Evolutionary conservation across 2,888 invertebrate species (phyloP).

Genomic region (Ptycholaimellus sp.): DNA sequence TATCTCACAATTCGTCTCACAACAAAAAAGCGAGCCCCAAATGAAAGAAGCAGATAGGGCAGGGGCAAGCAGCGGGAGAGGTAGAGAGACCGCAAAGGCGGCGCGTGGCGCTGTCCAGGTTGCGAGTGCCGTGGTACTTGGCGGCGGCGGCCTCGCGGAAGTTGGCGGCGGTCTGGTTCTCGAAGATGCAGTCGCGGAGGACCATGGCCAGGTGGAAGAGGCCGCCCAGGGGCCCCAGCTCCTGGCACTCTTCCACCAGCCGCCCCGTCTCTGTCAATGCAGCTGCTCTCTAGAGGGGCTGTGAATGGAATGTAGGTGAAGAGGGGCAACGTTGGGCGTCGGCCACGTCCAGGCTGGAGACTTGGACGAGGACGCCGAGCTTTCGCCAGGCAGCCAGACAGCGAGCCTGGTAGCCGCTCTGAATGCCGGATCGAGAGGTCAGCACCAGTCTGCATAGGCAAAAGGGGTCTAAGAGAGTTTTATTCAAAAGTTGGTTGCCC

Average conservation of each 20-base stretch:
- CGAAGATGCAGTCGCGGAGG: conserved; percentile 73
- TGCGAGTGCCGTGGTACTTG: conserved; percentile 52
- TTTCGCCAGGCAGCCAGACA: conserved; percentile 39
- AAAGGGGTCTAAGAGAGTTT: no score
- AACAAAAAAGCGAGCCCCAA: no score
- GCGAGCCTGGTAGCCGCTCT: conserved; percentile 31
- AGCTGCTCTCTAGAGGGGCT: no score
- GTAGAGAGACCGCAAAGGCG: conserved; percentile 47
- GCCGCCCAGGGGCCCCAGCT: conserved; percentile 14
- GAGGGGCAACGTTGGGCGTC: neutral
- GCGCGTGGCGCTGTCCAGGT: conserved; percentile 52
- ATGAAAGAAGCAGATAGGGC: no score
- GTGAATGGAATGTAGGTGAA: no score
- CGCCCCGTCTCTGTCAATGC: neutral
- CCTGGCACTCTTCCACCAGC: conserved; percentile 13
- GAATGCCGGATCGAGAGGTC: conserved; percentile 1
- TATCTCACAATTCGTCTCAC: no score
- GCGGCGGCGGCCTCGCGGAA: conserved; percentile 47
- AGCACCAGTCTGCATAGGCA: conserved; percentile 3
- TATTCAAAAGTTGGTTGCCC: no score
- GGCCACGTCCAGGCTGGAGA: neutral
- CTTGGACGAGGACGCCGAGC: neutral
- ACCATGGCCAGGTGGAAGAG: conserved; percentile 39
- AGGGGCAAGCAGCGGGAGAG: no score
- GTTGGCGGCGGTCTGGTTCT: conserved; percentile 42